Evolutionary conservation across 2,113 vertebrate species (phyloP).

Genomic region (Naja naja): DNA sequence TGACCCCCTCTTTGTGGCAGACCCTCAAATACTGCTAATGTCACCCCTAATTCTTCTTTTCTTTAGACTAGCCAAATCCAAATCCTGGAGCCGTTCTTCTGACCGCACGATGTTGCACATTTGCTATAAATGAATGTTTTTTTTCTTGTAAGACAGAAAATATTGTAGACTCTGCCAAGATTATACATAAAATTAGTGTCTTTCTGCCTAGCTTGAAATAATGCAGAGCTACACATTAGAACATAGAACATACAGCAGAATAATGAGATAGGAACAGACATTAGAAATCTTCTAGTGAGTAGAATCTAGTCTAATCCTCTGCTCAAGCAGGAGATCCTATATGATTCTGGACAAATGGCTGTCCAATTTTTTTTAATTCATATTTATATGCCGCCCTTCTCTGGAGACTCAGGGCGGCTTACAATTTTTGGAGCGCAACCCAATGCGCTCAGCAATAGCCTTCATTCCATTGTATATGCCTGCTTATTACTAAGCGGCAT

Average conservation of each 20-base stretch:
- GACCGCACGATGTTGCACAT: not conserved
- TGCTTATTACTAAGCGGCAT: no score
- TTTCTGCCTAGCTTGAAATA: not conserved
- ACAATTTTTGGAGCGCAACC: no score
- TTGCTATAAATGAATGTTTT: not conserved
- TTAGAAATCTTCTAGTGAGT: not conserved
- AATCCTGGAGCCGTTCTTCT: no score
- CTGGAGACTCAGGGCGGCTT: no score
- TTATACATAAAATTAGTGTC: not conserved
- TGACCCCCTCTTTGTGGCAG: no score
- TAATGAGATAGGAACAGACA: not conserved
- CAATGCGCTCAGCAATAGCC: no score
- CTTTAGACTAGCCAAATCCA: no score
- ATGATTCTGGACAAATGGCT: not conserved
- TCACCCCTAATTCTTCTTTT: no score
- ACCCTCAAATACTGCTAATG: no score
- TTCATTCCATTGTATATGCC: no score
- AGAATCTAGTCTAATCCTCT: not conserved
- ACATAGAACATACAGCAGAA: not conserved
- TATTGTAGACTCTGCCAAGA: not conserved
- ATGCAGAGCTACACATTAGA: not conserved
- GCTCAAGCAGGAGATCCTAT: not conserved
- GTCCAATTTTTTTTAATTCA: no score
- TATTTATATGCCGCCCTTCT: no score
- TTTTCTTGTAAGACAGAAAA: not conserved